These are phyloP conservation scores for Lamellibrachia satsuma DNA, from an alignment of 2,888 invertebrate genomes.

Conservation along the genomic window DNA sequence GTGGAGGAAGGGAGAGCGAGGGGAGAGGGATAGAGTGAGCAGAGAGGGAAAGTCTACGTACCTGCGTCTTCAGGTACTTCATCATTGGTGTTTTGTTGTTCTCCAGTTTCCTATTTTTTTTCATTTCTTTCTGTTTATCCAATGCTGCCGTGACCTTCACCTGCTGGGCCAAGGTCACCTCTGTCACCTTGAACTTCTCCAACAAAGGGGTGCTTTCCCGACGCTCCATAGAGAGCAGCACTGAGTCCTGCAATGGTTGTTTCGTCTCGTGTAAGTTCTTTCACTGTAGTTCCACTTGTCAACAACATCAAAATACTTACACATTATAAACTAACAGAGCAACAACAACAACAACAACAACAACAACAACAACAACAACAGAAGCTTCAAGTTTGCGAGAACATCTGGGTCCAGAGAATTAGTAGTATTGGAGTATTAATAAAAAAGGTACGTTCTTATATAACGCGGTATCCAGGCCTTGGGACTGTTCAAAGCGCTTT, in stretches of 20 bases:
- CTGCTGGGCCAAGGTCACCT: constrained; percentile 50
- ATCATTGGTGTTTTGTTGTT: constrained; percentile 73
- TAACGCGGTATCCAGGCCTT: no score
- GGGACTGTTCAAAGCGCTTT: no score
- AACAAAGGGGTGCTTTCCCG: constrained; percentile 72
- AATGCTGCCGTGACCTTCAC: constrained; percentile 39
- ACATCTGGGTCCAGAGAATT: no score
- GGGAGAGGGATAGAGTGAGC: background rate
- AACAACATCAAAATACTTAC: background rate
- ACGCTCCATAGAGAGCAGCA: constrained; percentile 76
- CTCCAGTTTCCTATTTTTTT: constrained; percentile 62
- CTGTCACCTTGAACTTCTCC: constrained; percentile 61
- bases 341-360: background rate
- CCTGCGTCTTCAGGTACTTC: constrained; percentile 76
- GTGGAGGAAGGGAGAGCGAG: background rate
- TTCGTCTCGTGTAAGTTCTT: background rate
- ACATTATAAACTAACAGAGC: background rate
- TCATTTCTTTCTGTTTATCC: constrained; percentile 58
- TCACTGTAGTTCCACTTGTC: background rate
- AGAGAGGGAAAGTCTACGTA: background rate
- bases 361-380: no score
- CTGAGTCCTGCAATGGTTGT: constrained; percentile 56
- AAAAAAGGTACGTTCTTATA: no score
- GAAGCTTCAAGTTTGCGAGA: no score
- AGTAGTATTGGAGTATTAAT: no score